phyloP scores from a whole-genome alignment of 2,888 invertebrate genomes.

The Eupsilia transversa region DNA sequence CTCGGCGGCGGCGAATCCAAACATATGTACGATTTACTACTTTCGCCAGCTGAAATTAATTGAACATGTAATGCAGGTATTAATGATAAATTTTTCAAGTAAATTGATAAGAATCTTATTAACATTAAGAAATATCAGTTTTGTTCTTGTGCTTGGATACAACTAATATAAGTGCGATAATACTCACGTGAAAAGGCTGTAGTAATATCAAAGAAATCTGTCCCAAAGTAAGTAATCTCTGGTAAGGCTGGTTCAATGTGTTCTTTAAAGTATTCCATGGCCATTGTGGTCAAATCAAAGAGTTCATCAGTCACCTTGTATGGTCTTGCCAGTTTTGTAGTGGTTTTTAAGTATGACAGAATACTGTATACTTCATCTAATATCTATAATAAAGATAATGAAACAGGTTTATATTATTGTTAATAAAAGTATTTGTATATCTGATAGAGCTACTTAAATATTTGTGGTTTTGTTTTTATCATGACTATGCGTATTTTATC shows the following conservation, averaged over 20 bases:
- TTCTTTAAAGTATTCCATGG: conserved; percentile 99
- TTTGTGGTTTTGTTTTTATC: conserved; percentile 19
- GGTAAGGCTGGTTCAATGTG: conserved; percentile 97
- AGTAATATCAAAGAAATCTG: conserved; percentile 95
- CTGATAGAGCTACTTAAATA: conserved; percentile 13
- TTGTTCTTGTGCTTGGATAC: neutral
- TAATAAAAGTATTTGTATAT: conserved; percentile 35
- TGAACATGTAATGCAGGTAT: conserved; percentile 4
- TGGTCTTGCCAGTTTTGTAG: conserved; percentile 95
- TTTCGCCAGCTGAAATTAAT: conserved; percentile 87
- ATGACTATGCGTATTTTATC: conserved; percentile 28
- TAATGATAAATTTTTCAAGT: conserved; percentile 14
- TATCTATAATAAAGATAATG: conserved; percentile 90
- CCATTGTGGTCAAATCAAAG: conserved; percentile 98
- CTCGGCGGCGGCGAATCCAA: conserved; percentile 91
- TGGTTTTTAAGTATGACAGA: conserved; percentile 95
- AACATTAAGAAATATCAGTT: neutral
- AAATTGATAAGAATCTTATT: conserved; percentile 1
- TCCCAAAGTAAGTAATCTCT: conserved; percentile 96
- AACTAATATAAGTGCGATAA: conserved; percentile 13
- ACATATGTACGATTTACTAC: conserved; percentile 90
- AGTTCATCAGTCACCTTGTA: conserved; percentile 98
- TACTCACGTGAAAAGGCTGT: conserved; percentile 93
- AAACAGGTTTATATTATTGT: conserved; percentile 23
- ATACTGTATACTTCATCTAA: conserved; percentile 97